Percentiles rank a stretch among this genome's conserved stretches.
These are phyloP conservation scores for Notamacropus eugenii DNA, from an alignment of 2,797 vertebrate species.

Conservation along the genomic window DNA sequence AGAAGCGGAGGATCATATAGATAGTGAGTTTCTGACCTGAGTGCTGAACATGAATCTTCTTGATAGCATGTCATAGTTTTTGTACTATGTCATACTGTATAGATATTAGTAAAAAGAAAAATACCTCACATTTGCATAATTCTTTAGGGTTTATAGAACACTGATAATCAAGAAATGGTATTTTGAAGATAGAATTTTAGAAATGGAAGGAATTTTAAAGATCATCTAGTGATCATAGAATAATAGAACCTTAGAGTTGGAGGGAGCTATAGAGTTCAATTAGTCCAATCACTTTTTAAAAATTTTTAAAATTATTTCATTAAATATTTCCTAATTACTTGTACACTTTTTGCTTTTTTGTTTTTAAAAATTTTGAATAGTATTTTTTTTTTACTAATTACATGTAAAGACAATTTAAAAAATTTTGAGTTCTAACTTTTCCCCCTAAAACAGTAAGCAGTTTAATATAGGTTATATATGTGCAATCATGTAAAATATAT, in stretches of 20 bases:
- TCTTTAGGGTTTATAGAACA: neutral
- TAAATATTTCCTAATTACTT: neutral
- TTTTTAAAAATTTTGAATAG: too few species aligned
- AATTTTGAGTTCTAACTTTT: neutral
- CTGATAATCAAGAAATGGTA: neutral
- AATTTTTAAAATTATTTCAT: neutral
- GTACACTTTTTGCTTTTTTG: neutral
- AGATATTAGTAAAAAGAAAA: neutral
- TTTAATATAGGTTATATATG: neutral
- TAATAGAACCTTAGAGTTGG: neutral
- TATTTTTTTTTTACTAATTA: neutral
- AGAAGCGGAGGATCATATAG: neutral
- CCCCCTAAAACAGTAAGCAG: neutral
- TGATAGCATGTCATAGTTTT: neutral
- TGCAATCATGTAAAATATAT: neutral
- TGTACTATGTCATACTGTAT: neutral
- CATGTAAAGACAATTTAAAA: neutral
- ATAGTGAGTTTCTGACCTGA: neutral
- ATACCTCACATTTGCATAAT: neutral
- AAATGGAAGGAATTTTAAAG: neutral
- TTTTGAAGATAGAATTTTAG: neutral
- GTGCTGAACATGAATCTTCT: neutral
- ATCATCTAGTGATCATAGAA: neutral
- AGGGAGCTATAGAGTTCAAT: neutral
- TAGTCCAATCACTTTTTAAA: neutral